Evolutionary conservation across 2,888 invertebrate species (phyloP), one percentile per base, ranked within the genome.

Genomic region (Subacronicta megacephala): DNA sequence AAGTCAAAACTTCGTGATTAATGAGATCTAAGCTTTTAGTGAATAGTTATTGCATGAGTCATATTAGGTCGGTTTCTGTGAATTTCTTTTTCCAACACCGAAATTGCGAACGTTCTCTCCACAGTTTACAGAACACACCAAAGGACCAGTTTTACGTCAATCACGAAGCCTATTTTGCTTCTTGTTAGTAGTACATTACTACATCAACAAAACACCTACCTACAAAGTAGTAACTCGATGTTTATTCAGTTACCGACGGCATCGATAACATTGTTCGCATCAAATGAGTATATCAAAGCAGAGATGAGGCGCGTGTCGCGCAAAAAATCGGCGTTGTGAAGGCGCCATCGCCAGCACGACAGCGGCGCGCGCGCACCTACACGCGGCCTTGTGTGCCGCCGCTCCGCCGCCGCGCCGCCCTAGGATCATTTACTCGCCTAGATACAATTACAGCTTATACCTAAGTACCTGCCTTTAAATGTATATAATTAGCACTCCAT

Each of bases 371-470:
- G 56, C 68, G 59, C 81, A 72, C 87, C 88, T 85, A 85, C 91
- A 84, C 73, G 68, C 85, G 90, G 84, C 90, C 92, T 93, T 90
- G 89, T 44, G 43, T 40, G 64, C 51, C 77, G 72, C 57, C 44
- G 60, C 61, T 82, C 38, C 47, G 47, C 45, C 81, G 60, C 49
- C 62, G 62, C 83, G 81, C 77, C 82, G 82, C 81, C 80, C 82
- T 80, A 77, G 88, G 90, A 92, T 91, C 88, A 80, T 83, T 91
- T 92, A 90, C 91, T 85, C 68, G 81, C 77, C 85, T 84, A 88
- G 88, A 89, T 90, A 88, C 80, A 81, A 87, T 90, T 90, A 89
- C 75, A 76, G 54, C 56, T 66, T 69, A 61, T 68, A n/a, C n/a
- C n/a, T n/a, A 67, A 69, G 73, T 72, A 81, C 76, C 72, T 80